Evolutionary conservation across 2,888 invertebrate species (phyloP).

Genomic region (Corythucha ciliata): DNA sequence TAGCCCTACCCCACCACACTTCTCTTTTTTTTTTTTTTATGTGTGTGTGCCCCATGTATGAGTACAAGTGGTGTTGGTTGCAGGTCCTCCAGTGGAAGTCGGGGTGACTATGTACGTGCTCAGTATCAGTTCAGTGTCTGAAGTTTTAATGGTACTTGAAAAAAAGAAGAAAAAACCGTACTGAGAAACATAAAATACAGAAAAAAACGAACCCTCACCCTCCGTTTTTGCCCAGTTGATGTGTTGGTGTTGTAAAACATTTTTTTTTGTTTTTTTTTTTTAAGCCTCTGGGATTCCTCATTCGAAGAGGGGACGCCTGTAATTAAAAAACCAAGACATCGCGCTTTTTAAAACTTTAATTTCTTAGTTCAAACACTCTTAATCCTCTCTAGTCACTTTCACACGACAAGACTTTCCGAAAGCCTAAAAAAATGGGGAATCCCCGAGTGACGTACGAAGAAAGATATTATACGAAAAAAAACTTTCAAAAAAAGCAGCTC

Average conservation of each 20-base stretch:
- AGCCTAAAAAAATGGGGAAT: too few species aligned
- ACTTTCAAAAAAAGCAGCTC: too few species aligned
- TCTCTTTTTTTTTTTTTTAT: conserved; percentile 19
- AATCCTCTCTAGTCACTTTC: too few species aligned
- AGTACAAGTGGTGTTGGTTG: conserved; percentile 32
- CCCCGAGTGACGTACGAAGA: too few species aligned
- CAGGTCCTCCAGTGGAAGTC: conserved; percentile 50
- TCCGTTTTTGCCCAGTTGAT: conserved; percentile 17
- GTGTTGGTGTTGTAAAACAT: conserved; percentile 24
- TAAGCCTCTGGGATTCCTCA: conserved; percentile 19
- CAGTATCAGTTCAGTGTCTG: conserved; percentile 52
- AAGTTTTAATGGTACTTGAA: conserved; percentile 49
- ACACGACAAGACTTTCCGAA: too few species aligned
- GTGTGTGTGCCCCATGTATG: conserved; percentile 24
- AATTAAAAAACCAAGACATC: neutral
- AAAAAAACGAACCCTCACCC: conserved; percentile 15
- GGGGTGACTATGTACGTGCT: conserved; percentile 52
- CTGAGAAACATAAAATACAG: conserved; percentile 22
- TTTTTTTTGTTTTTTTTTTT: conserved; percentile 10
- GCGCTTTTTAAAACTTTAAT: neutral
- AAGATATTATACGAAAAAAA: too few species aligned
- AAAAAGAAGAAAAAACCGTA: conserved; percentile 21
- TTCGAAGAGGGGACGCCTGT: neutral
- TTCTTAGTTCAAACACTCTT: neutral
- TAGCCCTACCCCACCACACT: too few species aligned